A percentile compares a stretch with the other conserved stretches of the same genome.
These are phyloP conservation scores for Sparidentex hasta DNA, from an alignment of 2,797 vertebrate species.

Conservation along the genomic window DNA sequence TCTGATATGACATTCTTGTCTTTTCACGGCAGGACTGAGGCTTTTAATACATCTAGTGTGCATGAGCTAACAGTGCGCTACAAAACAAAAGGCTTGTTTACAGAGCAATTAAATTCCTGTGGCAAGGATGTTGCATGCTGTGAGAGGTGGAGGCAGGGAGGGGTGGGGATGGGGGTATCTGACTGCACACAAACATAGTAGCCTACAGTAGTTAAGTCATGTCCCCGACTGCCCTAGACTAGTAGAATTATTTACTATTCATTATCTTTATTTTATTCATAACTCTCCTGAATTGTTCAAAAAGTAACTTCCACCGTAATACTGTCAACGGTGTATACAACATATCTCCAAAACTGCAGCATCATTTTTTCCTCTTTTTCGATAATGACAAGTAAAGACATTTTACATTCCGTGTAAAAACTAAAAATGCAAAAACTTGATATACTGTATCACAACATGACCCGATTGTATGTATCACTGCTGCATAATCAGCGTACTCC, in stretches of 20 bases:
- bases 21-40: slow-evolving; percentile 61
- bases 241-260: slow-evolving; percentile 20
- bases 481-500: slow-evolving; percentile 68
- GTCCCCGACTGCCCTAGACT: slow-evolving; percentile 42
- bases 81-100: slow-evolving; percentile 83
- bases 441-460: slow-evolving; percentile 34
- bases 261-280: slow-evolving; percentile 28
- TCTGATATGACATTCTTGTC: slow-evolving; percentile 59
- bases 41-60: slow-evolving; percentile 75
- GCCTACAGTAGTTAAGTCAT: slow-evolving; percentile 19
- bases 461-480: slow-evolving; percentile 62
- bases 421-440: slow-evolving; percentile 32
- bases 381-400: slow-evolving; percentile 6
- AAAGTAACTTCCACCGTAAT: neutral
- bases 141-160: slow-evolving; percentile 60
- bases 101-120: slow-evolving; percentile 84
- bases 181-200: slow-evolving; percentile 60
- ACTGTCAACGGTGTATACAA: slow-evolving; percentile 11
- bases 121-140: slow-evolving; percentile 82
- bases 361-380: slow-evolving; percentile 6
- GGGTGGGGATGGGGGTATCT: slow-evolving; percentile 60
- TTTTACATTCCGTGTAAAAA: slow-evolving; percentile 12
- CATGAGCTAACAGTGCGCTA: slow-evolving; percentile 75
- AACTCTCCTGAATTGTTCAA: slow-evolving; percentile 4
- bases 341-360: neutral